Base-by-base conservation (phyloP, 2,113 vertebrate species). In the Nothobranchius kuhntae region DNA sequence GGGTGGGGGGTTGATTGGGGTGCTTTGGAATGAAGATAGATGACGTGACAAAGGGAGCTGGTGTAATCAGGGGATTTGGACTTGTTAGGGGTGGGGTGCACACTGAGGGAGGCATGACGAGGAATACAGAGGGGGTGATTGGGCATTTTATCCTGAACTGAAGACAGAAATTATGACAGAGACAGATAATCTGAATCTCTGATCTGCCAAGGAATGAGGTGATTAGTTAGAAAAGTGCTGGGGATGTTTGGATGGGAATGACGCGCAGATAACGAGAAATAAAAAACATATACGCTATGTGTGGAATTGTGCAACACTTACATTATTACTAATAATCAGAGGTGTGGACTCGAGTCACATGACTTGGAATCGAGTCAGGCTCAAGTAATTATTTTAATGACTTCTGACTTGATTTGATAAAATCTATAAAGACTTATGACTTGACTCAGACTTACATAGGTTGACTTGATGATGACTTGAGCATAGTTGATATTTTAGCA, bases 31-130 rank as follows among this genome's bases (percentile, higher is more conserved):
- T 9, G 58, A 59, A 75, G 77, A 87, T 36, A 12, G 79, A 87
- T 82, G 76, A 61, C 36, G 65, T 74, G 81, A 77, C 78, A 71
- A 30, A 55, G 15, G 21, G 10, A 56, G 63, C 7, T 13, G 6
- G 30, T 42, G 26, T 69, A 60, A 86, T 86, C 84, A 55, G 24
- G 66, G 65, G 72, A 79, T 65, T 73, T 81, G 53, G 71, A 79
- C 68, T 69, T 61, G 13, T 60, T 67, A 74, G 63, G 45, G 75
- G 67, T 70, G 61, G 36, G 0, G 0, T 1, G 52, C 67, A 24
- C 5, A 13, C 14, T 10, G 55, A 71, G 69, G 66, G 61, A 70
- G 57, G 62, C 63, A 35, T 61, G 60, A 57, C 61, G 0, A 53
- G 6, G 70, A 72, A 64, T 68, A 15, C 61, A 63, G 75, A 73